Base-by-base conservation (phyloP, 1,140 invertebrate species). In the Homalodisca vitripennis region DNA sequence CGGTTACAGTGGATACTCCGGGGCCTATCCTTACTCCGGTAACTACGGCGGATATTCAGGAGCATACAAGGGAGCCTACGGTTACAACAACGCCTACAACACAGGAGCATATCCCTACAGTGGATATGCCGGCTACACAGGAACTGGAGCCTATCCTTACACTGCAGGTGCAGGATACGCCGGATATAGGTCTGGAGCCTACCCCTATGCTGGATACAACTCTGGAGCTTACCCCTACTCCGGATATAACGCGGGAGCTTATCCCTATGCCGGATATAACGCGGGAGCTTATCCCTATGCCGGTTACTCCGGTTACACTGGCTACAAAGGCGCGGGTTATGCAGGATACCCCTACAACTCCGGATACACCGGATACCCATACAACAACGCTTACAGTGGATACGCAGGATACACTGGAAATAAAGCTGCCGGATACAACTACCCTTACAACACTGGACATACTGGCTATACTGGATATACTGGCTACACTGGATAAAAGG, bases 151-250 rank as follows among this genome's bases (percentile, higher is more conserved):
- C 17, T 64, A 34, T n/a, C 30, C 62, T 17, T 27, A 27, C 29
- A 31, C 10, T 26, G 51, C 51, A 10, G 34, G 34, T 17, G 6
- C 48, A 53, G 48, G 48, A 3, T 41, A 55, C 51, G 22, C 51
- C 22, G 51, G 17, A 6, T 62, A 62, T 20, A 62, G 29, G 6
- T 10, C 6, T 22, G 57, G 22, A 27, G 57, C 57, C 29, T 62
- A 62, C 48, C 48, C 48, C 3, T 60, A 60, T 26, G 14, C 55
- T 22, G 62, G n/a, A 12, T 17, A 26, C 12, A 24, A 64, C 62
- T 6, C 62, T 34, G 62, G 30, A 64, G 27, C 62, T 32, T 64
- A 64, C 62, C 55, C 55, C 29, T 60, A 60, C n/a, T 26, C 17
- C 10, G 17, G 51, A 6, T 26, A 26, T 20, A 20, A 55, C 24